Percentiles rank a stretch among this genome's conserved stretches.
phyloP scores from a whole-genome alignment of 2,888 invertebrate genomes.

The Tipula helvola region DNA sequence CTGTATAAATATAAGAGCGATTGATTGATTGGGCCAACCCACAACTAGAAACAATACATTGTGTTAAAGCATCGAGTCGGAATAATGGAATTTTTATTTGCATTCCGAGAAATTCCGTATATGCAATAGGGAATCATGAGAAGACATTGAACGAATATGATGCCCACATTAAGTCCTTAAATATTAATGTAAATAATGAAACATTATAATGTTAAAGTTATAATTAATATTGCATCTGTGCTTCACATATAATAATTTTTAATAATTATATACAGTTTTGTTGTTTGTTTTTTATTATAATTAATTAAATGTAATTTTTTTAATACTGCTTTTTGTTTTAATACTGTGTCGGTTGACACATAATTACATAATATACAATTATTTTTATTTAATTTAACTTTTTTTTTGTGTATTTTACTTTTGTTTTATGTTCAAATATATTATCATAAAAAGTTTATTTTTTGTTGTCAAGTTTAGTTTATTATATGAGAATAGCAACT shows the following conservation, averaged over 20 bases:
- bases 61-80: neutral
- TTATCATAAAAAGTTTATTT: neutral
- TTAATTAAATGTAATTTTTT: neutral
- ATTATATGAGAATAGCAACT: neutral
- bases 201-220: neutral
- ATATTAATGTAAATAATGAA: neutral
- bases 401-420: neutral
- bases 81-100: neutral
- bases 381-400: neutral
- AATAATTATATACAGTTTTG: neutral
- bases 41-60: neutral
- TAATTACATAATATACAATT: neutral
- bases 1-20: neutral
- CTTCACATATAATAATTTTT: neutral
- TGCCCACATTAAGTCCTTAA: neutral
- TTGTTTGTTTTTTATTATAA: neutral
- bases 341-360: neutral
- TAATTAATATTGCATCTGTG: slow-evolving; percentile 4
- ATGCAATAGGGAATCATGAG: neutral
- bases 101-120: neutral
- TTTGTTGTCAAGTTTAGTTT: neutral
- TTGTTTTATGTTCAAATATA: neutral
- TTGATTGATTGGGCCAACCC: neutral
- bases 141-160: neutral
- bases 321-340: neutral